These are phyloP conservation scores for Discoglossus pictus DNA, from an alignment of 2,797 vertebrate genomes.

Conservation along the genomic window DNA sequence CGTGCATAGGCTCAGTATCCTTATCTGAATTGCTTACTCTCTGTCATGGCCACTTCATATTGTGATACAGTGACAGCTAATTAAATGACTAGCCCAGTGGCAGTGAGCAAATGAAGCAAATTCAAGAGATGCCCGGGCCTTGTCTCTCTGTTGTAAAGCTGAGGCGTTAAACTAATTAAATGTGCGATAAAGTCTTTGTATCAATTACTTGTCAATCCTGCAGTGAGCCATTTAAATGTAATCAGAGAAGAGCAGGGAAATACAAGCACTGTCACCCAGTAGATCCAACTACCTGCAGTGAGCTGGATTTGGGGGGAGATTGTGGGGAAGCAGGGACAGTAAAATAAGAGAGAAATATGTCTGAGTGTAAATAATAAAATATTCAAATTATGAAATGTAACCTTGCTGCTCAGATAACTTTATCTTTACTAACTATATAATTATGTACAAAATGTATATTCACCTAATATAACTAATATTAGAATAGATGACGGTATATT, in stretches of 20 bases:
- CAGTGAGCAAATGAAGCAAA: constrained; percentile 29
- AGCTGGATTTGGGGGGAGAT: background rate
- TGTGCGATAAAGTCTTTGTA: constrained; percentile 48
- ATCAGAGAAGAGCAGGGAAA: constrained; percentile 10
- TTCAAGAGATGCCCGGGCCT: constrained; percentile 29
- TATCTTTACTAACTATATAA: no score
- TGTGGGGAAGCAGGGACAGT: no score
- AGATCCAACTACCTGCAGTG: background rate
- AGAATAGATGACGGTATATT: no score
- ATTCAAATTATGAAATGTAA: no score
- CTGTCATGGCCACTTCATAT: constrained; percentile 11
- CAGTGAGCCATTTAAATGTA: constrained; percentile 29
- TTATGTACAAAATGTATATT: no score
- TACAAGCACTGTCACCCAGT: background rate
- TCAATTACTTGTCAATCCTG: constrained; percentile 50
- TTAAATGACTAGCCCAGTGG: constrained; percentile 34
- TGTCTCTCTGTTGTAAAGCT: constrained; percentile 44
- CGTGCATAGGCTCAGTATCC: no score
- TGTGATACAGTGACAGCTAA: constrained; percentile 30
- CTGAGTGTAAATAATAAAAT: no score
- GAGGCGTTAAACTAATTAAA: constrained; percentile 51
- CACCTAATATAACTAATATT: no score
- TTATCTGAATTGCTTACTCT: constrained; percentile 14
- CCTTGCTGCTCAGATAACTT: no score
- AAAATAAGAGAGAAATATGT: no score